Percentiles rank a stretch among this genome's conserved stretches.
Evolutionary conservation across 2,797 vertebrate species (phyloP).

Genomic region (Lepus oiostolus): DNA sequence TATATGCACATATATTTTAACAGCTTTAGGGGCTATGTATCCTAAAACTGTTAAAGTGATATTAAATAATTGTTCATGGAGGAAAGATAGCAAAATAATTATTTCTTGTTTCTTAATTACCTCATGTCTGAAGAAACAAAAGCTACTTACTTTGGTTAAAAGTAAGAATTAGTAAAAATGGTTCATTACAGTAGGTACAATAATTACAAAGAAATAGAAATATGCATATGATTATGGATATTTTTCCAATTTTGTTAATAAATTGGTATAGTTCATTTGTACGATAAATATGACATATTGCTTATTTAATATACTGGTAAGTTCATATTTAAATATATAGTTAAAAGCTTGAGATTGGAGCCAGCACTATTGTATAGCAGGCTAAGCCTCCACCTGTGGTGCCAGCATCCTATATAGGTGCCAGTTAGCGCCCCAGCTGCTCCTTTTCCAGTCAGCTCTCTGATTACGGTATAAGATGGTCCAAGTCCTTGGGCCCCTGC

Average conservation of each 20-base stretch:
- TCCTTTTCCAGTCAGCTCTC: too few species aligned
- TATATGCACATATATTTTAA: too few species aligned
- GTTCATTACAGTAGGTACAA: background rate
- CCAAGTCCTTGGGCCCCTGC: too few species aligned
- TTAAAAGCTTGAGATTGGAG: background rate
- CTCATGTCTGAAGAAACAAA: background rate
- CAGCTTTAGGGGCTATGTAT: too few species aligned
- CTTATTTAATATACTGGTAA: background rate
- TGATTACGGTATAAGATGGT: too few species aligned
- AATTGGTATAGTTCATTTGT: conserved; percentile 33
- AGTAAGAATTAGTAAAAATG: conserved; percentile 38
- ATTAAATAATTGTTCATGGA: conserved; percentile 16
- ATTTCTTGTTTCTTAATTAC: conserved; percentile 30
- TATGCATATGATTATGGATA: background rate
- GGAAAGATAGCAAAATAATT: conserved; percentile 1
- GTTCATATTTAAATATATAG: too few species aligned
- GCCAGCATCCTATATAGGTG: too few species aligned
- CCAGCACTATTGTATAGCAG: too few species aligned
- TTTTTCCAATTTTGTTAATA: conserved; percentile 50
- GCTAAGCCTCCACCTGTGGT: too few species aligned
- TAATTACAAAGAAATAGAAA: conserved; percentile 47
- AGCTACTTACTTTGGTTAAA: background rate
- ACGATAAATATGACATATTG: conserved; percentile 8
- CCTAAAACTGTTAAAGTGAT: background rate
- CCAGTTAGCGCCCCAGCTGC: too few species aligned